Base-by-base conservation (phyloP, 2,113 vertebrate genomes). In the Nyctibius bracteatus region DNA sequence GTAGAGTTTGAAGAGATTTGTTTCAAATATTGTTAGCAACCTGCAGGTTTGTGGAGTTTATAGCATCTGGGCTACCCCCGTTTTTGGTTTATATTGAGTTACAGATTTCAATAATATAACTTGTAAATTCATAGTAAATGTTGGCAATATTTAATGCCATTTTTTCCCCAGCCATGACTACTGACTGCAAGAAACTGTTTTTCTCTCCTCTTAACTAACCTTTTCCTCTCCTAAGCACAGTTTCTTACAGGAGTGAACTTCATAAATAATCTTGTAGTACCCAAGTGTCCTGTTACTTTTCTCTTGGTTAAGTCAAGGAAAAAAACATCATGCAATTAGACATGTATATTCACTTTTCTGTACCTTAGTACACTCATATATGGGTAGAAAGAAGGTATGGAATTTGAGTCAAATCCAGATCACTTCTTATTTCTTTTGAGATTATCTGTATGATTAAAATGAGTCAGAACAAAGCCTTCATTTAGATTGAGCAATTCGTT, bases 351-450 rank as follows among this genome's bases (percentile, higher is more conserved):
- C 49, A 20, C 8, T 93, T 82, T 89, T 61, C 68, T 75, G 54
- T 91, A 73, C n/a, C 46, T 78, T 47, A 51, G 19, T 73, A 37
- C 43, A n/a, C 17, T 90, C 21, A 35, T 41, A 22, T 52, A 39
- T 54, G 37, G 27, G 28, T 82, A 55, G 80, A 81, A 88, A 67
- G 35, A 92, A 88, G 39, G 35, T 75, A 54, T 88, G 90, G 72
- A 89, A 92, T 87, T 65, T 92, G 39, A 61, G 91, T 86, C 61
- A 91, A 93, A 91, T 90, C 62, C 79, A 86, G 41, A 71, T 90
- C 62, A 58, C 71, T 94, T 78, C 31, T 86, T 37, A 86, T 88
- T 94, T 77, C 86, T 87, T 93, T 94, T 80, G 80, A 83, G 94
- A 88, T 87, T 71, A 65, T 92, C 43, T 92, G n/a, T 58, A 37